Percentiles rank a stretch among this genome's conserved stretches.
Conservation (phyloP, 2,797 vertebrate species). For the Gymnocypris eckloni region DNA sequence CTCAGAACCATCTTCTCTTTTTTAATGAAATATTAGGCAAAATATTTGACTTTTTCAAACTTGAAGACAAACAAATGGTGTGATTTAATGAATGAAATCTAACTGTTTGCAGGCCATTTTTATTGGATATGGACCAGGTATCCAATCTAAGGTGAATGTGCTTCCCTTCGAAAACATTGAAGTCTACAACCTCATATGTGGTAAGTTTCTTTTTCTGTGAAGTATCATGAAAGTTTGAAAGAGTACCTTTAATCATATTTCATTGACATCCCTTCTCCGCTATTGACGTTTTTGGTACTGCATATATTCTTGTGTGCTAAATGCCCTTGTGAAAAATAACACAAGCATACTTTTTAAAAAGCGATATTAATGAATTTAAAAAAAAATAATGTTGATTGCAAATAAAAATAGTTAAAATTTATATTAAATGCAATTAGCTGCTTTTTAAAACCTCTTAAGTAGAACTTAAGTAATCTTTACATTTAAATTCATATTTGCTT, state of each 20-base stretch:
- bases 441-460: neutral
- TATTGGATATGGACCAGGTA: conserved; percentile 87
- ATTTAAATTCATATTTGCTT: neutral
- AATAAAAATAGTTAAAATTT: neutral
- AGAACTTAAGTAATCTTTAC: neutral
- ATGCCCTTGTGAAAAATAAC: neutral
- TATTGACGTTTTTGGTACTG: neutral
- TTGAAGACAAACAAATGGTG: neutral
- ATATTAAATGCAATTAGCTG: neutral
- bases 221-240: neutral
- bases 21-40: neutral
- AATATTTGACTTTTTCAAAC: neutral
- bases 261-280: neutral
- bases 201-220: conserved; percentile 75
- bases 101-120: conserved; percentile 85
- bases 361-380: neutral
- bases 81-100: conserved; percentile 2
- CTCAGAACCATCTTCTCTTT: neutral
- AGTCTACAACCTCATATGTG: conserved; percentile 95
- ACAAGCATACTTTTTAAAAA: neutral
- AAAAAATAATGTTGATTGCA: neutral
- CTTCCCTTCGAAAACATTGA: conserved; percentile 97
- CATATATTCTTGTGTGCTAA: neutral
- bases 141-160: conserved; percentile 82
- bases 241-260: neutral